phyloP scores from a whole-genome alignment of 1,140 invertebrate species.

The Drosophila arizonae region DNA sequence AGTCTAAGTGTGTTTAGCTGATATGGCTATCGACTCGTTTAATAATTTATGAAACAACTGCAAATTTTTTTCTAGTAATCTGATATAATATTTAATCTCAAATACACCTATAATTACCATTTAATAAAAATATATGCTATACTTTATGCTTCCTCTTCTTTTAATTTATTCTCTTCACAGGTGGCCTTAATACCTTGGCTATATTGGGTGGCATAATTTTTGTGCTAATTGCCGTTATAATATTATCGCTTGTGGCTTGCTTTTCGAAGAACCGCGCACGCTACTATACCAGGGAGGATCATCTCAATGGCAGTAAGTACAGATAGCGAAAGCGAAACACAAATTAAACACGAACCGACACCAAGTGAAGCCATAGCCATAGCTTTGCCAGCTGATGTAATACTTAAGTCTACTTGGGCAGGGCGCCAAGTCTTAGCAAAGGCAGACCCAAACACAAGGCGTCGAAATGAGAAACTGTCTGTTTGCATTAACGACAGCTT shows the following conservation, averaged over 20 bases:
- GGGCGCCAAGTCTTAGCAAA: conserved; percentile 40
- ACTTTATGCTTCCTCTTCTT: too few species aligned
- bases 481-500: conserved; percentile 36
- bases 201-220: conserved; percentile 82
- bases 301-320: conserved; percentile 82
- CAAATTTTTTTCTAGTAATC: too few species aligned
- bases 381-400: conserved; percentile 7
- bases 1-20: too few species aligned
- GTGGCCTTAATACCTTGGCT: conserved; percentile 81
- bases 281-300: conserved; percentile 88
- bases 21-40: too few species aligned
- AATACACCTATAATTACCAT: too few species aligned
- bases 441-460: conserved; percentile 35
- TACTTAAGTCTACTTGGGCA: conserved; percentile 41
- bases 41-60: too few species aligned
- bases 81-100: too few species aligned
- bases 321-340: neutral
- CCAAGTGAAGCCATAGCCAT: conserved; percentile 2
- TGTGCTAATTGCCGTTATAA: conserved; percentile 79
- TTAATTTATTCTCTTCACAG: conserved; percentile 40
- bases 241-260: conserved; percentile 83
- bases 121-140: too few species aligned
- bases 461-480: conserved; percentile 58
- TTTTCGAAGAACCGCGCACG: conserved; percentile 86
- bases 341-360: neutral